Base-by-base conservation (phyloP, 2,888 invertebrate genomes). In the Drosophila quasianomalipes region DNA sequence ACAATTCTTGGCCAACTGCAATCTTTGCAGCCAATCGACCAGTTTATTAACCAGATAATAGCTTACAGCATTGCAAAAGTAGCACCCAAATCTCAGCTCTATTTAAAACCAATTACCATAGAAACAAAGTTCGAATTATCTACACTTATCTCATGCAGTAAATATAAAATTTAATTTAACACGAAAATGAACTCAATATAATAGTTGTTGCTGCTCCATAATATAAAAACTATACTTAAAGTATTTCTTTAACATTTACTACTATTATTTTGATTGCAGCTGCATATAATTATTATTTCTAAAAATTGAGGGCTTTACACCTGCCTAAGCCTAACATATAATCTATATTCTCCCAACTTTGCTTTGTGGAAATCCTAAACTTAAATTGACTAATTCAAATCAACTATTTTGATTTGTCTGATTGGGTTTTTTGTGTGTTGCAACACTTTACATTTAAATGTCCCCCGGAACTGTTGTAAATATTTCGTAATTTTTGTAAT, bases 1-100 rank as follows among this genome's bases (percentile, higher is more conserved):
- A 19, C 62, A n/a, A 2, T 39, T 47, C 28, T 51, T 26, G 33
- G 9, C 39, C 51, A 52, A 35, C 72, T 76, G 77, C 33, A 54
- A 28, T 31, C 62, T 81, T 81, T 73, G 71, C 70, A 74, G 78
- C 59, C 35, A 35, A 35, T 22, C 35, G 28, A 58, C 71, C 70
- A 73, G 75, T 76, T 72, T 74, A 79, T 71, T 74, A 65, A 63
- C 58, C 76, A 59, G 66, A 76, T 52, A 68, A 7, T 61, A 66
- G 55, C 67, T 52, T 54, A 41, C 33, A 47, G 37, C 30, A 19
- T 64, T 67, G 68, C 39, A 62, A 53, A 58, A 69, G 51, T 55
- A 53, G 68, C 71, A 69, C 71, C 72, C 67, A 65, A 69, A 33
- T 64, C 63, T 52, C 60, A 74, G 68, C 63, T 63, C 58, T 59